Conservation (phyloP, 2,113 vertebrate genomes). For the Ptilorrhoa leucosticta region DNA sequence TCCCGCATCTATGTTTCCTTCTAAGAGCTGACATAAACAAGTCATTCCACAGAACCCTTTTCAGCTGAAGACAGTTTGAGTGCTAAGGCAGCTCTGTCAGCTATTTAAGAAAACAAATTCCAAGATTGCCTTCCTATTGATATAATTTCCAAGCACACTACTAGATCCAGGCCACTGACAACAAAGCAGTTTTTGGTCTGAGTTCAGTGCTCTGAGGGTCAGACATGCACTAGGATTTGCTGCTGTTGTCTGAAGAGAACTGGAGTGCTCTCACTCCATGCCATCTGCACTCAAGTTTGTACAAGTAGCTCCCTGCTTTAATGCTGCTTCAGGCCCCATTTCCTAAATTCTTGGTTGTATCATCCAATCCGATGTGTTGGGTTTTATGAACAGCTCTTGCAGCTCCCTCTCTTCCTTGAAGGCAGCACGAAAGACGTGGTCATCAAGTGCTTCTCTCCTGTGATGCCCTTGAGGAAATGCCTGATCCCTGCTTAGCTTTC, state of each 20-base stretch:
- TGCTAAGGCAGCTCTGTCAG: not conserved
- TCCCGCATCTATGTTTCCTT: not conserved
- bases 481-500: not conserved
- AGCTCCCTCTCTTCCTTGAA: not conserved
- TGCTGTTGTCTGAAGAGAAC: not conserved
- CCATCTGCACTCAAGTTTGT: not conserved
- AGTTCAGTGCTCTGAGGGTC: not conserved
- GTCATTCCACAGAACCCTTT: not conserved
- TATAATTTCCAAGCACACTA: not conserved
- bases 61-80: not conserved
- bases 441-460: not conserved
- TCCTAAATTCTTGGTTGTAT: not conserved
- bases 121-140: not conserved
- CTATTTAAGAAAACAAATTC: not conserved
- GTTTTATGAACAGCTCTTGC: not conserved
- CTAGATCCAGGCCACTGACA: not conserved
- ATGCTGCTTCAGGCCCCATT: not conserved
- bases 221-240: not conserved
- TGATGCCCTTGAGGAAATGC: not conserved
- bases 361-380: accelerated
- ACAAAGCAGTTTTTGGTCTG: not conserved
- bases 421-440: not conserved
- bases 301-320: not conserved
- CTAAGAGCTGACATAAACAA: not conserved
- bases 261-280: not conserved